phyloP scores from a whole-genome alignment of 1,140 invertebrate species.

The Drosophila truncata region DNA sequence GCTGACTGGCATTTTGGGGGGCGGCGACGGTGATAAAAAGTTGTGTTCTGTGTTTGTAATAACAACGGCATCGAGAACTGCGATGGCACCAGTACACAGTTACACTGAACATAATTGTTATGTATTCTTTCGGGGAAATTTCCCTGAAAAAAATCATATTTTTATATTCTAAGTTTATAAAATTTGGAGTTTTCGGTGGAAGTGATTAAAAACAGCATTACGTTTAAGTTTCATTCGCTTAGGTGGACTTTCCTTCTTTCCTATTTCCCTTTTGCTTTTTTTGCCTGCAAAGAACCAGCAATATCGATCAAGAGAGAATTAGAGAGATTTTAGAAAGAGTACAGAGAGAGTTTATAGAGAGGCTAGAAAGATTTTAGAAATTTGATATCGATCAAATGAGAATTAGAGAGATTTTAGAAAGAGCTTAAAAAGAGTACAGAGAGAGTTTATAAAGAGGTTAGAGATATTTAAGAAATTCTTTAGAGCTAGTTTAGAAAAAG shows the following conservation, averaged over 20 bases:
- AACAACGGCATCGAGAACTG: conserved; percentile 68
- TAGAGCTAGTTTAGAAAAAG: neutral
- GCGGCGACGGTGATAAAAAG: conserved; percentile 80
- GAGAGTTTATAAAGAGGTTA: too few relatives aligned
- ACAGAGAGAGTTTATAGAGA: too few relatives aligned
- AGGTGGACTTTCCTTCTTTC: too few relatives aligned
- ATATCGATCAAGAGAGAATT: neutral
- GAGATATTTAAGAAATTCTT: too few relatives aligned
- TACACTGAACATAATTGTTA: neutral
- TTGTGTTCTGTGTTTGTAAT: conserved; percentile 70
- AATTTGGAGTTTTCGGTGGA: neutral
- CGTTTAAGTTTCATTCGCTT: neutral
- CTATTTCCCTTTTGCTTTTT: too few relatives aligned
- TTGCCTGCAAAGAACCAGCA: too few relatives aligned
- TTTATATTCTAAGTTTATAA: too few relatives aligned
- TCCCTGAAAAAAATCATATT: too few relatives aligned
- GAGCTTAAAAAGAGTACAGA: neutral
- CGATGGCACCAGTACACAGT: conserved; percentile 20
- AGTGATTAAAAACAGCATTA: neutral
- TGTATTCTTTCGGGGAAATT: too few relatives aligned
- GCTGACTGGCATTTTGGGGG: conserved; percentile 79
- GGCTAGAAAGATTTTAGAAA: too few relatives aligned
- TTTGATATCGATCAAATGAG: neutral
- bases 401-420: neutral
- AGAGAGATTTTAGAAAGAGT: neutral